Percentiles rank a stretch among this genome's conserved stretches.
Evolutionary conservation across 2,113 vertebrate species (phyloP).

Genomic region (Sapajus apella): DNA sequence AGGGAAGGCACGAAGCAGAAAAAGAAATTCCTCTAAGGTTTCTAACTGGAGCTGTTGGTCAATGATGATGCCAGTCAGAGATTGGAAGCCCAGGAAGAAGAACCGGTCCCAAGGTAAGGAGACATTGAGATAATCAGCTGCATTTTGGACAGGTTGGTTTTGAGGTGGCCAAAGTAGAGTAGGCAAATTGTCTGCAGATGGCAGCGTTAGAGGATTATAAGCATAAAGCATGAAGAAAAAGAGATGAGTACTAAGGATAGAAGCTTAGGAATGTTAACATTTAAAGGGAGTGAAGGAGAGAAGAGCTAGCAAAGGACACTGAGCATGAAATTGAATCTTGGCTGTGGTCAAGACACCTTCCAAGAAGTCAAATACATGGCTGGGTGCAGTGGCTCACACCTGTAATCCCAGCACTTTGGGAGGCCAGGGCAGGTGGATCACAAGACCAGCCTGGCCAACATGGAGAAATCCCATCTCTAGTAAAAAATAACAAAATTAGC

Average conservation of each 20-base stretch:
- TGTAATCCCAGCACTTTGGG: too few relatives aligned
- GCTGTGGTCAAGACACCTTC: not conserved
- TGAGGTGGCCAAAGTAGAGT: not conserved
- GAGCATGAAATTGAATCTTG: not conserved
- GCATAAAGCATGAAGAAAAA: not conserved
- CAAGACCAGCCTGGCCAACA: too few relatives aligned
- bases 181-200: not conserved
- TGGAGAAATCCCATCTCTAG: too few relatives aligned
- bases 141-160: not conserved
- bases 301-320: not conserved
- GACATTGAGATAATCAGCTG: not conserved
- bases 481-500: too few relatives aligned
- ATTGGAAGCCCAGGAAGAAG: not conserved
- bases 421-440: too few relatives aligned
- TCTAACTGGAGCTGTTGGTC: not conserved
- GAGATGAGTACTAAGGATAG: not conserved
- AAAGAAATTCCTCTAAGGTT: not conserved
- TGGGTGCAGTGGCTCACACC: too few relatives aligned
- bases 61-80: not conserved
- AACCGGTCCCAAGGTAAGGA: not conserved
- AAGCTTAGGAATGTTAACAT: not conserved
- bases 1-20: not conserved
- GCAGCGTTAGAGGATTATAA: not conserved
- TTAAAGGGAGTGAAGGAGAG: not conserved
- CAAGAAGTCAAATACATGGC: not conserved